Evolutionary conservation across 64 coral and sea anemone genomes (phyloP), one percentile per base, ranked within the genome.

Genomic region (Acropora yongei): DNA sequence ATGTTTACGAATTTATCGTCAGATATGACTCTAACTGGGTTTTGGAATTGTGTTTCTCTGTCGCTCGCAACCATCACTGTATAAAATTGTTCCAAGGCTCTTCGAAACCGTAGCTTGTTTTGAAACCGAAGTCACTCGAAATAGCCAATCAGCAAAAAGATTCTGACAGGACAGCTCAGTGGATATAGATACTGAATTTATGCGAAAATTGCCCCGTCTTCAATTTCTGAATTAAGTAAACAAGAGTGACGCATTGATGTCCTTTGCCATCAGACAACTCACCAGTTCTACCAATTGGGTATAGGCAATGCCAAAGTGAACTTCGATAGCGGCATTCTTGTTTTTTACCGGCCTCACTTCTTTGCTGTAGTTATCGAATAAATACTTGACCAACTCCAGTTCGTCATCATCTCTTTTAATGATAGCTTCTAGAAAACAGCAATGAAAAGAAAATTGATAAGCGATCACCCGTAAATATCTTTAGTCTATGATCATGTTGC

Each of bases 281-380:
- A 97, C 95, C 95, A 97, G 78, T 78, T 97, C 95, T 42, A 97
- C 95, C 4, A 97, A 89, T 48, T 97, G 95, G 2, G 95, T 97
- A 77, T 97, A 97, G 11, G 95, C 95, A 72, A 97, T 89, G 8
- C 92, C 95, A 67, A 97, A 97, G 17, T 82, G 1, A 66, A 97
- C 95, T 68, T 93, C 57, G 45, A 97, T 97, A 2, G 95, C 92
- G 49, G 93, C 74, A 12, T 90, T 83, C 78, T 97, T 97, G 78
- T 97, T 93, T 68, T 97, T 97, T 0, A 97, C 95, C 40, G 95
- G 95, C 6, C 95, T 68, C 3, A 97, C 95, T 67, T 97, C 92
- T 57, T 88, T 90, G 53, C 88, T 97, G 78, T 94, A 94, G 72
- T 94, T 97, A 4, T 71, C 43, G 68, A 97, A 94, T 2, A 97